Evolutionary conservation across 2,113 vertebrate genomes (phyloP).

Genomic region (Microcebus murinus): DNA sequence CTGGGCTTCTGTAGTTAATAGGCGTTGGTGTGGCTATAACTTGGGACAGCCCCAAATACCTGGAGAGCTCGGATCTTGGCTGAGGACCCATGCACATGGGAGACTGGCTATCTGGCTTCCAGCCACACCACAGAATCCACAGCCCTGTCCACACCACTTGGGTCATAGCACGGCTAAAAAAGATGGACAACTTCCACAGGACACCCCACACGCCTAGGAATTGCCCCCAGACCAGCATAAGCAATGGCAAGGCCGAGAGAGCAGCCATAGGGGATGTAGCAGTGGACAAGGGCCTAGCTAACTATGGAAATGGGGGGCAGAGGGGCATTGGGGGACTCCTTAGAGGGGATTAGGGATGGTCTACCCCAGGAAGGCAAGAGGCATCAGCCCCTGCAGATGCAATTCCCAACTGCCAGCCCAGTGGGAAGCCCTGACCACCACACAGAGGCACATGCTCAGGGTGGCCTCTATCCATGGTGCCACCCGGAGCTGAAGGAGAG

Average conservation of each 20-base stretch:
- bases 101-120: background rate
- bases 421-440: background rate
- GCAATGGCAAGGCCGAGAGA: background rate
- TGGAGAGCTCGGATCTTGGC: background rate
- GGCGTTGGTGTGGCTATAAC: background rate
- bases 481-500: background rate
- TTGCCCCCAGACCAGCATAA: background rate
- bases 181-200: background rate
- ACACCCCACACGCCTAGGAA: background rate
- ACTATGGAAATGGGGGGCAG: background rate
- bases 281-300: background rate
- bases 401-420: background rate
- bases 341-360: background rate
- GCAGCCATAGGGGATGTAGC: no score
- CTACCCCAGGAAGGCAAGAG: background rate
- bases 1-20: background rate
- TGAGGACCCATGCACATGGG: background rate
- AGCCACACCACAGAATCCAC: background rate
- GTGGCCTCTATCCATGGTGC: background rate
- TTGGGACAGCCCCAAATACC: background rate
- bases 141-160: background rate
- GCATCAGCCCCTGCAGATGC: no score
- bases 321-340: background rate
- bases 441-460: background rate
- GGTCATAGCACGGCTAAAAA: background rate